These are phyloP conservation scores for Cryptoprocta ferox DNA, from an alignment of 2,797 vertebrate genomes.

Conservation along the genomic window DNA sequence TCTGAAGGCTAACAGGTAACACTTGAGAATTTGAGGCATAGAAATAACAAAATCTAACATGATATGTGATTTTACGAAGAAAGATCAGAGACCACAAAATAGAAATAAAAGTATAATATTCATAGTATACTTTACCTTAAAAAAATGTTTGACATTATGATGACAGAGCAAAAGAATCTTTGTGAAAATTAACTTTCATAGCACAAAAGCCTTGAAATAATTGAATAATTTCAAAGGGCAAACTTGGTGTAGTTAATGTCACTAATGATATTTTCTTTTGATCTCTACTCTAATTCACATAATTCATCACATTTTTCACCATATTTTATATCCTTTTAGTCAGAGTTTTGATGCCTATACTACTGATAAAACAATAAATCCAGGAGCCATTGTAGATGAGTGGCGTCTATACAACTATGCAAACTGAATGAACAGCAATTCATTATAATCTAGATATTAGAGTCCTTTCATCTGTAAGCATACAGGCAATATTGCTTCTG, in stretches of 20 bases:
- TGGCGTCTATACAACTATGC: neutral
- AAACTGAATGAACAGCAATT: neutral
- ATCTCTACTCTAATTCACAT: conserved; percentile 14
- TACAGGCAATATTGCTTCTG: neutral
- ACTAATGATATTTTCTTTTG: conserved; percentile 40
- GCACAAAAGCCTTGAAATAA: conserved; percentile 2
- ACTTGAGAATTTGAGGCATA: neutral
- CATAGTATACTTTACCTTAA: neutral
- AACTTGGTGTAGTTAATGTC: conserved; percentile 34
- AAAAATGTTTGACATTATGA: conserved; percentile 4
- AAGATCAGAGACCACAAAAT: neutral
- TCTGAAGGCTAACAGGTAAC: neutral
- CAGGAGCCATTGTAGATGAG: neutral
- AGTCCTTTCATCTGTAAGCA: neutral
- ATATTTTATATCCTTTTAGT: neutral
- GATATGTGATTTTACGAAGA: neutral
- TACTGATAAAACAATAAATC: neutral
- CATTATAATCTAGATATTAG: neutral
- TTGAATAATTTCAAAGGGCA: conserved; percentile 57
- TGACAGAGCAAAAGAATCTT: conserved; percentile 15
- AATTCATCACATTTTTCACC: neutral
- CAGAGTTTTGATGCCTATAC: neutral
- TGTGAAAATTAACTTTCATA: conserved; percentile 27
- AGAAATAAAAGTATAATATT: neutral
- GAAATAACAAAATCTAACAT: neutral